phyloP scores from a whole-genome alignment of 1,140 invertebrate genomes.

The Gonioctena quinquepunctata region DNA sequence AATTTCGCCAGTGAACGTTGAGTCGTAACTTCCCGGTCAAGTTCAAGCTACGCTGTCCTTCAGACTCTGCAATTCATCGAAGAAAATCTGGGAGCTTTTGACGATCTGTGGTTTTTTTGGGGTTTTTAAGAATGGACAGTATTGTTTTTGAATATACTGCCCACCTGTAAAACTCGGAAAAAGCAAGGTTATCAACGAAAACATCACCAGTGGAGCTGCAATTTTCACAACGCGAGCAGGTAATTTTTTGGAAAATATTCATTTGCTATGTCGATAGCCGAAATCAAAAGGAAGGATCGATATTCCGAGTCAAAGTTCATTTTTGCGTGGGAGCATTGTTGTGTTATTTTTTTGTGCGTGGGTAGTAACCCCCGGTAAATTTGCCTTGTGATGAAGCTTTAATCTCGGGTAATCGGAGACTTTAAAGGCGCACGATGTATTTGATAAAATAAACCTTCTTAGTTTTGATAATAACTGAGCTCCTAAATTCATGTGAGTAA shows the following conservation, averaged over 20 bases:
- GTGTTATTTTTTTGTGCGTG: not conserved
- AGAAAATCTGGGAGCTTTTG: not conserved
- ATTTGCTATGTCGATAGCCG: not conserved
- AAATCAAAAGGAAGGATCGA: not conserved
- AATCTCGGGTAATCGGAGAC: too few relatives aligned
- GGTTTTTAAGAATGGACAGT: constrained; percentile 6
- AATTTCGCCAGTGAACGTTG: not conserved
- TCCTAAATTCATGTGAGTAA: too few relatives aligned
- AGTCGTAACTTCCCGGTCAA: not conserved
- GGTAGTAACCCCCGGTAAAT: not conserved
- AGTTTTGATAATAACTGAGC: too few relatives aligned
- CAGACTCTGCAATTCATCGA: not conserved
- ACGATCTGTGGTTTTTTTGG: constrained; percentile 4
- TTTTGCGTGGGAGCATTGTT: not conserved
- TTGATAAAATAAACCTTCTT: too few relatives aligned
- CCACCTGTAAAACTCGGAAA: constrained; percentile 12
- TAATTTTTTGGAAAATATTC: not conserved
- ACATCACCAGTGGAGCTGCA: not conserved
- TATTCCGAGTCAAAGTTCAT: not conserved
- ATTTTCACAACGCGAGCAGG: not conserved
- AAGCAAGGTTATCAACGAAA: not conserved
- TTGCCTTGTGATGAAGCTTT: too few relatives aligned
- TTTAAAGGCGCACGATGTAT: too few relatives aligned
- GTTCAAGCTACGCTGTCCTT: not conserved
- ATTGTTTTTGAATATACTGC: not conserved